Conservation (phyloP, 2,888 invertebrate genomes). For the Eupithecia abbreviata region DNA sequence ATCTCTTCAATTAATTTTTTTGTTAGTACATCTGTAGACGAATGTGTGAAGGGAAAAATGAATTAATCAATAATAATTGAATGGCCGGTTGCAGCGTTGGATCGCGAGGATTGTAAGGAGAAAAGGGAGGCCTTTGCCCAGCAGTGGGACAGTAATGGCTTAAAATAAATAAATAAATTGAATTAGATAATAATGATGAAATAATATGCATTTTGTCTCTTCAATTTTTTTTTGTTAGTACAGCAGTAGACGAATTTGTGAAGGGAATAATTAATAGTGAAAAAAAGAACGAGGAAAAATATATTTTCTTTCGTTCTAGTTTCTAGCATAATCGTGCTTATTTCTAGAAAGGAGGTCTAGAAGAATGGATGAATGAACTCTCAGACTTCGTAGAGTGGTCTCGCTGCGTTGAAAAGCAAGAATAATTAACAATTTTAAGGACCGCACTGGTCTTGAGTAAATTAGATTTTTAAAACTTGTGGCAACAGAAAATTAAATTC, state of each 20-base stretch:
- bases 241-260: not conserved
- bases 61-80: too few species aligned
- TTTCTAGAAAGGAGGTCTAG: not conserved
- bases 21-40: too few species aligned
- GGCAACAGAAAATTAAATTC: not conserved
- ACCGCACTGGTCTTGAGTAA: not conserved
- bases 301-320: not conserved
- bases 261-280: not conserved
- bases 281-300: not conserved
- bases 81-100: too few species aligned
- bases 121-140: too few species aligned
- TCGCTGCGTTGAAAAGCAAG: not conserved
- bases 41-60: too few species aligned
- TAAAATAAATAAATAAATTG: too few species aligned
- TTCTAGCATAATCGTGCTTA: not conserved
- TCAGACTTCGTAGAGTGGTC: not conserved
- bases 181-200: too few species aligned
- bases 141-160: too few species aligned
- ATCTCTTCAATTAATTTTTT: too few species aligned
- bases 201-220: too few species aligned
- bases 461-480: constrained; percentile 2
- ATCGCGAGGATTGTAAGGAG: too few species aligned
- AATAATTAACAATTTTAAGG: constrained; percentile 7
- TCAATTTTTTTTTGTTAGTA: too few species aligned
- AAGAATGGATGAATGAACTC: not conserved